phyloP scores from a whole-genome alignment of 2,113 vertebrate species.

The Nesogale talazaci region DNA sequence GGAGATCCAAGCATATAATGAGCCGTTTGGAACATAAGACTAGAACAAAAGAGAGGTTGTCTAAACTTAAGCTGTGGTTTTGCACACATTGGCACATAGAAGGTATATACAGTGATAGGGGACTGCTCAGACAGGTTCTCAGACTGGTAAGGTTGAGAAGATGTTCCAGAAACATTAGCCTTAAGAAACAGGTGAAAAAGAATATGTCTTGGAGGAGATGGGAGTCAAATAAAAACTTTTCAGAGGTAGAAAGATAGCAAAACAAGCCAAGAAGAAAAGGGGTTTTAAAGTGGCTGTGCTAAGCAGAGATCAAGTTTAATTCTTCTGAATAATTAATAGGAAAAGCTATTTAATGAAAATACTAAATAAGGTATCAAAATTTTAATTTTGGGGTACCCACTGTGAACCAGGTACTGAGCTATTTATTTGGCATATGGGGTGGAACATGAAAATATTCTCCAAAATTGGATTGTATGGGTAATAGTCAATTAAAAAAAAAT shows the following conservation, averaged over 20 bases:
- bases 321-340: conserved; percentile 55
- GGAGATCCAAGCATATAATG: not conserved
- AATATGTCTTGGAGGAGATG: not conserved
- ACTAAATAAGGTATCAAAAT: not conserved
- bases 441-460: not conserved
- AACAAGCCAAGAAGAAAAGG: not conserved
- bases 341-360: not conserved
- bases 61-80: not conserved
- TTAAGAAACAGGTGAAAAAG: not conserved
- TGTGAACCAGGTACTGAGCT: not conserved
- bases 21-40: not conserved
- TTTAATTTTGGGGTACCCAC: not conserved
- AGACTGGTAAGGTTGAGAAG: not conserved
- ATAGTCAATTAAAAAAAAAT: not conserved
- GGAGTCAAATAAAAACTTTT: not conserved
- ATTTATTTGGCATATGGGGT: not conserved
- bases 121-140: not conserved
- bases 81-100: not conserved
- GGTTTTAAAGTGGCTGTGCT: not conserved
- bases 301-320: conserved; percentile 11
- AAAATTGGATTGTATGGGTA: not conserved
- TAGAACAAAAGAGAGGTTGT: not conserved
- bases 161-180: not conserved
- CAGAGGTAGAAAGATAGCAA: not conserved
- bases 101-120: not conserved